These are phyloP conservation scores for Vidua chalybeata DNA, from an alignment of 2,113 vertebrate species.

Conservation along the genomic window DNA sequence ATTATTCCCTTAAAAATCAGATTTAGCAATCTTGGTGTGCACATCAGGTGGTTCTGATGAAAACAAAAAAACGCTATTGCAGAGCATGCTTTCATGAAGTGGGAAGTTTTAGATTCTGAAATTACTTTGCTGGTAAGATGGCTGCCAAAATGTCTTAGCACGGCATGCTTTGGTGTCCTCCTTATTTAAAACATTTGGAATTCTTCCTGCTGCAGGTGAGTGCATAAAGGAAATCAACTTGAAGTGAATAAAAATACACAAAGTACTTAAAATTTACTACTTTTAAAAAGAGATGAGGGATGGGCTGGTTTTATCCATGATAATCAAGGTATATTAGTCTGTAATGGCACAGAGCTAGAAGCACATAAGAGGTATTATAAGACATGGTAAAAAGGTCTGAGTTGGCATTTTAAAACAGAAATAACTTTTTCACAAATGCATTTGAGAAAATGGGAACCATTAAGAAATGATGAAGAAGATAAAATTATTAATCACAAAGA, in stretches of 20 bases:
- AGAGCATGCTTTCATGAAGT: background rate
- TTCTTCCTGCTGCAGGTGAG: background rate
- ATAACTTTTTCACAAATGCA: background rate
- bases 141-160: background rate
- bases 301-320: background rate
- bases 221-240: background rate
- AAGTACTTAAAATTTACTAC: background rate
- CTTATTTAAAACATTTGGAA: background rate
- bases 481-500: slow-evolving; percentile 38
- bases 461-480: slow-evolving; percentile 39
- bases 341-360: background rate
- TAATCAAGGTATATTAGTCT: background rate
- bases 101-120: background rate
- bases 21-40: background rate
- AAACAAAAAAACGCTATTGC: background rate
- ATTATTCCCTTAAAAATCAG: background rate
- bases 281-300: background rate
- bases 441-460: slow-evolving; percentile 8
- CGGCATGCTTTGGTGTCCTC: background rate
- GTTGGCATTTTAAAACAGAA: slow-evolving; percentile 5
- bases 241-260: background rate
- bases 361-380: background rate
- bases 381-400: background rate
- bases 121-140: background rate
- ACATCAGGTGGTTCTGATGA: background rate